phyloP scores from a whole-genome alignment of 2,888 invertebrate species.

The Agonopterix arenella region DNA sequence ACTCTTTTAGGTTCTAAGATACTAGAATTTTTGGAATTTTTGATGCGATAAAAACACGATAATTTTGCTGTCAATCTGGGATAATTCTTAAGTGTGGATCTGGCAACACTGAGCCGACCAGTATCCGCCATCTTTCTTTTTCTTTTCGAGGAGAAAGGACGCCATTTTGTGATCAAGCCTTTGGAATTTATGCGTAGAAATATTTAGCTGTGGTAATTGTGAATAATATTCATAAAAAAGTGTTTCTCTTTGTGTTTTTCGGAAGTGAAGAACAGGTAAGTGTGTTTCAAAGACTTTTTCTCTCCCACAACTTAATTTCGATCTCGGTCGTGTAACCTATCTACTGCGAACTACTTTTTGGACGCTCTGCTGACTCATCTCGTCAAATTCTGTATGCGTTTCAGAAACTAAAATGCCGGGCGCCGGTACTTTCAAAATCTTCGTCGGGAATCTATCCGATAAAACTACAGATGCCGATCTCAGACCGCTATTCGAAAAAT shows the following conservation, averaged over 20 bases:
- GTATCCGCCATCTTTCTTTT: constrained; percentile 6
- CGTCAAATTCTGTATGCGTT: constrained; percentile 74
- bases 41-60: too few species aligned
- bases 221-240: not conserved
- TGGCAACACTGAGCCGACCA: too few species aligned
- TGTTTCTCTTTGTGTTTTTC: constrained; percentile 13
- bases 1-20: too few species aligned
- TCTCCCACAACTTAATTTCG: constrained; percentile 10
- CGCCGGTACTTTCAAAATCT: constrained; percentile 97
- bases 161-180: not conserved
- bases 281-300: constrained; percentile 12
- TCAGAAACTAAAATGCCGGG: constrained; percentile 87
- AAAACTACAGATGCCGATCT: constrained; percentile 92
- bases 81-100: too few species aligned
- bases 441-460: constrained; percentile 98
- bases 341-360: constrained; percentile 30
- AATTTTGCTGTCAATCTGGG: too few species aligned
- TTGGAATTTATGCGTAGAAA: not conserved
- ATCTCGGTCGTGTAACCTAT: constrained; percentile 29
- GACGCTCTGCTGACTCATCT: constrained; percentile 70
- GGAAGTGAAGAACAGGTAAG: constrained; percentile 36
- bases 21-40: too few species aligned
- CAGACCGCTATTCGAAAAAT: constrained; percentile 96
- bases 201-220: not conserved
- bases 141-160: not conserved